Percentiles rank a stretch among this genome's conserved stretches.
Conservation (phyloP, 2,797 vertebrate species). For the Basileuterus tristriatus region DNA sequence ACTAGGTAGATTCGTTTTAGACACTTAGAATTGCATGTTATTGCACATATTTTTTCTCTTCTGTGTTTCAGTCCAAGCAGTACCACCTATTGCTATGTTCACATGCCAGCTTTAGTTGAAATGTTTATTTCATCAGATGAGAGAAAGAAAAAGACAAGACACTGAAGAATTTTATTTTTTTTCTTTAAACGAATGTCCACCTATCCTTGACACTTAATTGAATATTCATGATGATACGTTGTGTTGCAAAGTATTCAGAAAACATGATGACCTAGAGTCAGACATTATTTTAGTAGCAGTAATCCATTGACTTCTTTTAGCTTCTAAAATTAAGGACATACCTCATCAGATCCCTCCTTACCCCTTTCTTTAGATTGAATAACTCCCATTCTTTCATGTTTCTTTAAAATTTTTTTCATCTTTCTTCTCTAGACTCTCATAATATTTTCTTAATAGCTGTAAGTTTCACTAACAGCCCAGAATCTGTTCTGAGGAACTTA, state of each 20-base stretch:
- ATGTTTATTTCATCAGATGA: not conserved
- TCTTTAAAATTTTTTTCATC: not conserved
- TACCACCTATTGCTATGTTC: not conserved
- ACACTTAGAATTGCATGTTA: not conserved
- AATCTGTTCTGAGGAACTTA: not conserved
- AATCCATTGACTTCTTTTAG: not conserved
- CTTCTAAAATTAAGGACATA: not conserved
- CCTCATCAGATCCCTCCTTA: not conserved
- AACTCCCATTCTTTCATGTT: not conserved
- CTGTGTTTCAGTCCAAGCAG: not conserved
- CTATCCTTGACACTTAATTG: not conserved
- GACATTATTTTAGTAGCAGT: not conserved
- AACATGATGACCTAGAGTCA: not conserved
- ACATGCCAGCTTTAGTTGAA: not conserved
- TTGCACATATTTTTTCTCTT: not conserved
- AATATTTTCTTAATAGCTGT: not conserved
- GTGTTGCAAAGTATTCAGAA: not conserved
- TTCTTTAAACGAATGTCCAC: not conserved
- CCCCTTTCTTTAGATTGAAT: not conserved
- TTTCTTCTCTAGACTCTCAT: not conserved
- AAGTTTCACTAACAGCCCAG: not conserved
- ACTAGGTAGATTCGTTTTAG: not conserved
- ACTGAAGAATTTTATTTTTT: not conserved
- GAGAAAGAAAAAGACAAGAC: not conserved
- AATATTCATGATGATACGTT: not conserved